Base-by-base conservation (phyloP, 1,140 invertebrate genomes). In the Halictus rubicundus region DNA sequence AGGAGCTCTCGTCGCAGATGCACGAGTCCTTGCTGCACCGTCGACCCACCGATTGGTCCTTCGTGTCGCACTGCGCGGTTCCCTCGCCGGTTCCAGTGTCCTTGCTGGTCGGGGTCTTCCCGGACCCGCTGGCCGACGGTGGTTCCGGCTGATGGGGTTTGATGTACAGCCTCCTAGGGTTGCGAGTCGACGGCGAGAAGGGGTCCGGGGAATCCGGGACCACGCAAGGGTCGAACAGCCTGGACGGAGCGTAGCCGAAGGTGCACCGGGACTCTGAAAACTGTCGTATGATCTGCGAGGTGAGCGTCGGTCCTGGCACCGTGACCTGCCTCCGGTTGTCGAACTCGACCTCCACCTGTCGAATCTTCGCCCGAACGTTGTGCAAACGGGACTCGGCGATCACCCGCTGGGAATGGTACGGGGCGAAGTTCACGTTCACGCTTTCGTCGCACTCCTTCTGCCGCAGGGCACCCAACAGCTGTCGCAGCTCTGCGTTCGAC, bases 391-490 rank as follows among this genome's bases (percentile, higher is more conserved):
- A 82, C 59, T 93, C 88, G 1, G 88, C 87, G 21, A 92, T 86
- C 0, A 85, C 72, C 0, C 89, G 82, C 68, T 93, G 92, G 0
- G 91, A 87, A 6, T 81, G 72, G 46, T 92, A 90, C 0, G 88
- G 86, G 0, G 91, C 87, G 46, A 91, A 88, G n/a, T 85, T 92
- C 0, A 88, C 64, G 64, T 92, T 93, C 5, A 90, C 83, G 4
- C 88, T 77, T 70, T 93, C 88, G 39, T 92, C 84, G 70, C 85
- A 85, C 71, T 93, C 92, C 21, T 89, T 92, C 21, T 92, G 87
- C 19, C 89, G 76, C 0, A 93, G 66, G 9, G 68, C 81, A 1
- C 69, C 59, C 9, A 92, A 42, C 6, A 93, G 27, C 23, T 91
- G 89, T 0, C 92, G 80, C 2, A 93, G 63, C 42, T 93, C 92